Percentiles rank a stretch among this genome's conserved stretches.
These are phyloP conservation scores for Crocuta crocuta DNA, from an alignment of 2,113 vertebrate genomes.

Conservation along the genomic window DNA sequence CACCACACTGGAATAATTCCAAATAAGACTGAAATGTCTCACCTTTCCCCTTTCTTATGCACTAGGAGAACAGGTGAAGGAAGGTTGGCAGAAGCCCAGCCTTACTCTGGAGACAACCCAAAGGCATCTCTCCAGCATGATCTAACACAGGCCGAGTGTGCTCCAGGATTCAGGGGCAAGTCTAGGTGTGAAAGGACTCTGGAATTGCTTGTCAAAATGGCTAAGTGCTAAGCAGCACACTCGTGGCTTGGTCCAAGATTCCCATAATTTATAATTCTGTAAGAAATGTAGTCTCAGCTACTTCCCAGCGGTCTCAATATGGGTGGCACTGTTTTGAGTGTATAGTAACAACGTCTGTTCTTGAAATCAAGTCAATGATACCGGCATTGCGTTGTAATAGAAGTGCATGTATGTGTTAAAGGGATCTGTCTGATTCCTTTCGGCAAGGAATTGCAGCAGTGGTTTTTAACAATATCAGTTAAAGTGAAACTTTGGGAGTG, in stretches of 20 bases:
- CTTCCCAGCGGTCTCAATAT: background rate
- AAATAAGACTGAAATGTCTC: conserved; percentile 38
- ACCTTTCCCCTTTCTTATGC: background rate
- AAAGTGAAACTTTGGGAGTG: conserved; percentile 16
- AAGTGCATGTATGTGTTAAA: background rate
- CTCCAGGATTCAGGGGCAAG: background rate
- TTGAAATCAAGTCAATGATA: conserved; percentile 54
- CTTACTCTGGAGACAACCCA: background rate
- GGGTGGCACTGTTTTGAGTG: background rate
- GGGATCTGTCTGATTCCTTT: conserved; percentile 34
- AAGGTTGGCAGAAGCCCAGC: background rate
- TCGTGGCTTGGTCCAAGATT: background rate
- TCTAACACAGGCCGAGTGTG: background rate
- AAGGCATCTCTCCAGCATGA: background rate
- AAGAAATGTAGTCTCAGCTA: background rate
- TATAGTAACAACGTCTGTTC: background rate
- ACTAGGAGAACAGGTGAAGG: background rate
- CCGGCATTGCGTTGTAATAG: background rate
- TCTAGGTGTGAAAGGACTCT: background rate
- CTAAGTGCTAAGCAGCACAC: background rate
- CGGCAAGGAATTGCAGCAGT: conserved; percentile 37
- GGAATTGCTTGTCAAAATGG: background rate
- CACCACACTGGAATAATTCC: background rate
- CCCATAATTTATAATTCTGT: background rate
- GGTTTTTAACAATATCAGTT: background rate